Percentiles rank a stretch among this genome's conserved stretches.
phyloP scores from a whole-genome alignment of 2,113 vertebrate species.

The Scalopus aquaticus region DNA sequence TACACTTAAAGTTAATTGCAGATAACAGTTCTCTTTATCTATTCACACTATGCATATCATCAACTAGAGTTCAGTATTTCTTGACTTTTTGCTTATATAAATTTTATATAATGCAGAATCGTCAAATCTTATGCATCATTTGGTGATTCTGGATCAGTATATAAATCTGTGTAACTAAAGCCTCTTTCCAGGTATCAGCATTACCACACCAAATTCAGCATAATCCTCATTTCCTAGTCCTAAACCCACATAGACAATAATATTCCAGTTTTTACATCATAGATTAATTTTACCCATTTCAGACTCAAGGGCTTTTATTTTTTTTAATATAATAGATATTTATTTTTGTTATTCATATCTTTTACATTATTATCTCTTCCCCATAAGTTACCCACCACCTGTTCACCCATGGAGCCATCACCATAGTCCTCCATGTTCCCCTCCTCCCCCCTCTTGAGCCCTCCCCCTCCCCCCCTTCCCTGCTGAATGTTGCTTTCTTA shows the following conservation, averaged over 20 bases:
- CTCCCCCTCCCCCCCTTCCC: too few relatives aligned
- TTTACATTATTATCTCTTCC: too few relatives aligned
- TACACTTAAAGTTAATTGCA: neutral
- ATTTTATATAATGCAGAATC: constrained; percentile 8
- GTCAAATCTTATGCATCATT: neutral
- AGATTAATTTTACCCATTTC: neutral
- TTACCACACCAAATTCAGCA: neutral
- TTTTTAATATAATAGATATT: too few relatives aligned
- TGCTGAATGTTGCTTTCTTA: too few relatives aligned
- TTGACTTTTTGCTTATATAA: neutral
- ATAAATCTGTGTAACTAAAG: neutral
- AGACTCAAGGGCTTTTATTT: neutral
- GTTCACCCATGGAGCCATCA: too few relatives aligned
- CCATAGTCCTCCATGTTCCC: too few relatives aligned
- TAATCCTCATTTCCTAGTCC: neutral
- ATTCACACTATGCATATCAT: neutral
- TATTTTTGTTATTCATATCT: too few relatives aligned
- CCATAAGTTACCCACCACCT: too few relatives aligned
- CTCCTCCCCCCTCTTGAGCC: too few relatives aligned
- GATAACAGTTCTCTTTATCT: neutral
- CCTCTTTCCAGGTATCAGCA: neutral
- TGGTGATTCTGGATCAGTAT: neutral
- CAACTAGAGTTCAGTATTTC: neutral
- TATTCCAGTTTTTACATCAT: neutral
- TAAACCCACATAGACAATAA: neutral